Conservation (phyloP, 2,113 vertebrate genomes). For the Catharus fuscescens region DNA sequence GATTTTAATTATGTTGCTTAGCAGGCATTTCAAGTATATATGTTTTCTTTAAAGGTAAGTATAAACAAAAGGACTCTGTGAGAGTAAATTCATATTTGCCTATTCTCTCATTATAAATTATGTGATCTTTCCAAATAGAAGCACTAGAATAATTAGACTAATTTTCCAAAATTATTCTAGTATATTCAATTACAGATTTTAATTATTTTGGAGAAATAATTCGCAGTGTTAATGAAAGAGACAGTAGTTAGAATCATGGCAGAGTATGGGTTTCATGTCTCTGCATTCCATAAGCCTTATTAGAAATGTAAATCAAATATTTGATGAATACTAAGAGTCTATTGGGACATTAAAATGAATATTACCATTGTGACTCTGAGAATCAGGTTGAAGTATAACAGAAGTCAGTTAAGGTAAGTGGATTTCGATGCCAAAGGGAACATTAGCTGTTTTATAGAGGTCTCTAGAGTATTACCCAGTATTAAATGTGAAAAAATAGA, state of each 20-base stretch:
- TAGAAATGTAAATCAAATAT: slow-evolving; percentile 84
- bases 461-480: slow-evolving; percentile 40
- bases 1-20: not conserved
- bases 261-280: slow-evolving; percentile 72
- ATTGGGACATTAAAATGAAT: slow-evolving; percentile 76
- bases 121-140: slow-evolving; percentile 73
- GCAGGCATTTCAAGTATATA: not conserved
- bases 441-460: slow-evolving; percentile 73
- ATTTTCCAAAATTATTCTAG: slow-evolving; percentile 78
- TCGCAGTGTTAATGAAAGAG: slow-evolving; percentile 75
- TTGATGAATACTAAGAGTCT: slow-evolving; percentile 82
- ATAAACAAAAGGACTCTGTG: slow-evolving; percentile 10
- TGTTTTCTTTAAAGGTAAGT: not conserved
- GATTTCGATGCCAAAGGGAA: slow-evolving; percentile 78
- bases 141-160: slow-evolving; percentile 77
- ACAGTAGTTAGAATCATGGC: slow-evolving; percentile 79
- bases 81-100: slow-evolving; percentile 31
- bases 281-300: slow-evolving; percentile 78
- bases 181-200: slow-evolving; percentile 82
- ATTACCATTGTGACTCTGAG: slow-evolving; percentile 75
- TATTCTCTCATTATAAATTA: slow-evolving; percentile 71
- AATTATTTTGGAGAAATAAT: slow-evolving; percentile 81
- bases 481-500: slow-evolving; percentile 64
- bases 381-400: slow-evolving; percentile 76
- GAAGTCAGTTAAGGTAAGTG: slow-evolving; percentile 80